phyloP scores from a whole-genome alignment of 2,888 invertebrate genomes.

The Aphelenchoides bicaudatus region DNA sequence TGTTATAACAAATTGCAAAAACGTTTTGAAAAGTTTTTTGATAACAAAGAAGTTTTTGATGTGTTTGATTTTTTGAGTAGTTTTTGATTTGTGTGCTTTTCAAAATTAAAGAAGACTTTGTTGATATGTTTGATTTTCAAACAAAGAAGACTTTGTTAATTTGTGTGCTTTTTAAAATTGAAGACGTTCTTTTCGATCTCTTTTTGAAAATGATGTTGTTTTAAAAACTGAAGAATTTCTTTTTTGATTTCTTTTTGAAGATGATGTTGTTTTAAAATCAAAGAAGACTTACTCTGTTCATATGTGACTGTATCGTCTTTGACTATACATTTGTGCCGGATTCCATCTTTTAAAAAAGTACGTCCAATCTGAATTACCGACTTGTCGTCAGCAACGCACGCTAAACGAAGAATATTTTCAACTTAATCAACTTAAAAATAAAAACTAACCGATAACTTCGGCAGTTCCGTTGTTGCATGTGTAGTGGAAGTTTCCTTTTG shows the following conservation, averaged over 20 bases:
- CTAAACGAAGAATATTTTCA: conserved; percentile 31
- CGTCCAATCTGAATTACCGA: conserved; percentile 55
- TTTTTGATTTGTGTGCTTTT: no score
- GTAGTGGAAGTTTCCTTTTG: conserved; percentile 58
- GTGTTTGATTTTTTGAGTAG: no score
- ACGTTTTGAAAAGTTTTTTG: no score
- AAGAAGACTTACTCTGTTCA: conserved; percentile 57
- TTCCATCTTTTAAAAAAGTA: conserved; percentile 49
- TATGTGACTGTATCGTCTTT: conserved; percentile 55
- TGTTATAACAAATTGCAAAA: no score
- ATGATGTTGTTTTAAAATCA: conserved; percentile 2
- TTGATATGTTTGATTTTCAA: no score
- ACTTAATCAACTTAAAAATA: neutral
- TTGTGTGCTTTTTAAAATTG: no score
- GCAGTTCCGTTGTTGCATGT: conserved; percentile 57
- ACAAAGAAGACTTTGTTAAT: no score
- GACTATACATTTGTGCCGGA: conserved; percentile 51
- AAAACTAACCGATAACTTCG: conserved; percentile 54
- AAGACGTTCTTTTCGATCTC: no score
- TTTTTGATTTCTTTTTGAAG: conserved; percentile 12
- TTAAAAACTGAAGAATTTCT: conserved; percentile 4
- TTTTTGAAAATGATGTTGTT: no score
- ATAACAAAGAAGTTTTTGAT: no score
- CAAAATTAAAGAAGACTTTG: no score
- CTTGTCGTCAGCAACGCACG: conserved; percentile 55